Conservation (phyloP, 1,140 invertebrate genomes). For the Eueides isabella region DNA sequence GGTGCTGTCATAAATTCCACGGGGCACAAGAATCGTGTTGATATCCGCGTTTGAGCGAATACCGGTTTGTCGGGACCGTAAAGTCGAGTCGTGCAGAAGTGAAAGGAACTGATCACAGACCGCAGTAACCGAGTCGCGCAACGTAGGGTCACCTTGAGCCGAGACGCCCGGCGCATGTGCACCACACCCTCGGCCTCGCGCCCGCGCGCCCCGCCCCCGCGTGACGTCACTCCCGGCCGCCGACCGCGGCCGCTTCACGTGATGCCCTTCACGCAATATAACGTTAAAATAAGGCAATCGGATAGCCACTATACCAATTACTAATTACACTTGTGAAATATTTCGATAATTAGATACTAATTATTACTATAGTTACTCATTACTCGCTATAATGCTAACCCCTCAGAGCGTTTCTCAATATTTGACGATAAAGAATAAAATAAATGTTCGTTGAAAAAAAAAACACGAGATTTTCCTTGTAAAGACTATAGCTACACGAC, state of each 20-base stretch:
- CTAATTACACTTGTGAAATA: slow-evolving; percentile 41
- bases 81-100: slow-evolving; percentile 60
- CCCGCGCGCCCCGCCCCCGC: slow-evolving; percentile 38
- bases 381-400: slow-evolving; percentile 13
- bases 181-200: slow-evolving; percentile 72
- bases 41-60: slow-evolving; percentile 67
- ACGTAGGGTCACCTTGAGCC: slow-evolving; percentile 76
- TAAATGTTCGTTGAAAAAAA: too few species aligned
- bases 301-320: slow-evolving; percentile 20
- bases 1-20: slow-evolving; percentile 75
- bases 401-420: not conserved
- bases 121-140: slow-evolving; percentile 50
- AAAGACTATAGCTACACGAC: too few species aligned
- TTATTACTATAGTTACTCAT: not conserved
- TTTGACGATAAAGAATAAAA: not conserved
- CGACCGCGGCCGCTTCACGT: slow-evolving; percentile 53
- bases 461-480: not conserved
- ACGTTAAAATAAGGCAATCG: slow-evolving; percentile 52
- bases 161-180: slow-evolving; percentile 73
- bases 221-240: slow-evolving; percentile 66
- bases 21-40: slow-evolving; percentile 52
- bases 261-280: slow-evolving; percentile 64
- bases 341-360: slow-evolving; percentile 17
- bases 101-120: slow-evolving; percentile 68
- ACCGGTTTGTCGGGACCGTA: slow-evolving; percentile 57